Conservation (phyloP, 2,888 invertebrate genomes). For the Orthonychiurus folsomi region DNA sequence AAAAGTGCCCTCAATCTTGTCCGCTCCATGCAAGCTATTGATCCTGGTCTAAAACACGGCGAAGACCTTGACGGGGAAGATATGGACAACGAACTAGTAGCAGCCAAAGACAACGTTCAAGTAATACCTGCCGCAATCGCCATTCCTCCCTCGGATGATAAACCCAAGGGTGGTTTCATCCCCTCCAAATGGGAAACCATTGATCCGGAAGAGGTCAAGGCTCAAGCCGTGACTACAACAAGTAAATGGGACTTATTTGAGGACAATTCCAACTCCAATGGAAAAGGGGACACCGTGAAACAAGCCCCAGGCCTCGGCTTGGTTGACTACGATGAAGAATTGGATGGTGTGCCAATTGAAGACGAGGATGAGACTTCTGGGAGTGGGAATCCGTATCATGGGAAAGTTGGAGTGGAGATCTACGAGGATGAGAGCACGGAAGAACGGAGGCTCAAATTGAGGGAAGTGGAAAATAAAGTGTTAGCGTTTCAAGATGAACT, state of each 20-base stretch:
- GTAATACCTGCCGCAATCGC: neutral
- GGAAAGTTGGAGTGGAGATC: constrained; percentile 7
- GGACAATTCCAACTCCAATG: constrained; percentile 41
- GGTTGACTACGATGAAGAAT: constrained; percentile 46
- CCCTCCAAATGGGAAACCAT: constrained; percentile 96
- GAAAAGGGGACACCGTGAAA: constrained; percentile 21
- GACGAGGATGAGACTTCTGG: constrained; percentile 23
- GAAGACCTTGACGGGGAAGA: constrained; percentile 62
- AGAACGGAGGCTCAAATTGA: constrained; percentile 62
- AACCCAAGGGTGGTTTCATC: constrained; percentile 61
- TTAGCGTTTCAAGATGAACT: constrained; percentile 93
- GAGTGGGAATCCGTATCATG: neutral
- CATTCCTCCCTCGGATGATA: constrained; percentile 32
- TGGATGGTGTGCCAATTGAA: constrained; percentile 46
- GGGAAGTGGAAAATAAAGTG: constrained; percentile 91
- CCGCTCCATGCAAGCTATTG: constrained; percentile 30
- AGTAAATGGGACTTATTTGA: constrained; percentile 80
- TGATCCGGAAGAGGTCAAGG: constrained; percentile 73
- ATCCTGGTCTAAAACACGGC: constrained; percentile 12
- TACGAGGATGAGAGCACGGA: constrained; percentile 51
- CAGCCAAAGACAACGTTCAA: constrained; percentile 45
- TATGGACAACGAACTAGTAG: constrained; percentile 58
- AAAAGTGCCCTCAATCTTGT: constrained; percentile 36
- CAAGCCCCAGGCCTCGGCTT: constrained; percentile 6
- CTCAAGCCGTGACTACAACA: constrained; percentile 67